phyloP scores from a whole-genome alignment of 2,888 invertebrate species.

The Dysmachus trigonus region DNA sequence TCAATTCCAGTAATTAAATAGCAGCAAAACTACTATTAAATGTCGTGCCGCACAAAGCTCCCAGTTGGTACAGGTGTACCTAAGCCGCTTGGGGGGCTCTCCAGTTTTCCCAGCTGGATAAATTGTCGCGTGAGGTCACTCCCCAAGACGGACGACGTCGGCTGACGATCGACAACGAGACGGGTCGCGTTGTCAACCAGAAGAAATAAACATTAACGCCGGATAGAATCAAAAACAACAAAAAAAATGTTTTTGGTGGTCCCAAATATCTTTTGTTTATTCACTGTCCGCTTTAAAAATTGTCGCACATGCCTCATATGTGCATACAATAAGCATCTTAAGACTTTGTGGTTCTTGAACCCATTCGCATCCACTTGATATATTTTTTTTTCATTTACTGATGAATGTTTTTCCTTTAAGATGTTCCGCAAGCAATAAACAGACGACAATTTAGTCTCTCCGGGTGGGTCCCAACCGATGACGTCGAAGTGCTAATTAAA shows the following conservation, averaged over 20 bases:
- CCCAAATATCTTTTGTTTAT: not conserved
- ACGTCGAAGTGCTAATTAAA: not conserved
- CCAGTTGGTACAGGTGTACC: slow-evolving; percentile 5
- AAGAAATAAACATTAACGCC: not conserved
- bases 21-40: not conserved
- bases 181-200: not conserved
- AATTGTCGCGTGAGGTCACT: not conserved
- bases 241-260: not conserved
- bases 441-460: not conserved
- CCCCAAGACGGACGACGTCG: not conserved
- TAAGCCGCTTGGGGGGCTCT: not conserved
- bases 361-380: not conserved
- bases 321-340: not conserved
- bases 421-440: not conserved
- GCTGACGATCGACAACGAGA: too few species aligned
- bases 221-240: not conserved
- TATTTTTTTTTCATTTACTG: not conserved
- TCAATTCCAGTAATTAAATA: slow-evolving; percentile 20
- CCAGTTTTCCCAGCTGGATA: not conserved
- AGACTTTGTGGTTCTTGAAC: not conserved
- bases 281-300: not conserved
- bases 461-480: not conserved
- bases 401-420: not conserved
- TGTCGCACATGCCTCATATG: not conserved
- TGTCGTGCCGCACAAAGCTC: not conserved